A percentile compares a stretch with the other conserved stretches of the same genome.
Conservation (phyloP, 1,140 invertebrate species). For the Coptotermes formosanus region DNA sequence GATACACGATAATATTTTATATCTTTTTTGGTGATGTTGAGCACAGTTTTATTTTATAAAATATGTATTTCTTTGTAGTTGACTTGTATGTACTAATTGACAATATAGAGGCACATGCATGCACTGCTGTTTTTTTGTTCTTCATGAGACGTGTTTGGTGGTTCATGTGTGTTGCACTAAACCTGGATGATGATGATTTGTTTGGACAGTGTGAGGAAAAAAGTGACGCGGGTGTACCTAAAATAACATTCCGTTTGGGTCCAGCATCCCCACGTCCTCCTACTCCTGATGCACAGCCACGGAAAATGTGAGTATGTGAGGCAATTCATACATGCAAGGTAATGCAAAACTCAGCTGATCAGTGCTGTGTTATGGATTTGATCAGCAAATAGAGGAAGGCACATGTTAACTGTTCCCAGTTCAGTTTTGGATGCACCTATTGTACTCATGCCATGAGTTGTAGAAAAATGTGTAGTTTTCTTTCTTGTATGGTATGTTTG, state of each 20-base stretch:
- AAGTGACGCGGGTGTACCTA: conserved; percentile 57
- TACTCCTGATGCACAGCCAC: conserved; percentile 57
- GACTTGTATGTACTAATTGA: background rate
- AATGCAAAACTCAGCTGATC: background rate
- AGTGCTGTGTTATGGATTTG: background rate
- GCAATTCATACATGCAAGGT: conserved; percentile 23
- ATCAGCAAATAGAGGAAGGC: no score
- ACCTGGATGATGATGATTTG: conserved; percentile 30
- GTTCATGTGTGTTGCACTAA: background rate
- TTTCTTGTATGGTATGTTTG: no score
- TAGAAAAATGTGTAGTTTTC: no score
- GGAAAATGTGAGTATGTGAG: conserved; percentile 58
- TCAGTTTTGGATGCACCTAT: no score
- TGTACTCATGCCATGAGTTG: no score
- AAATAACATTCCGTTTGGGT: conserved; percentile 76
- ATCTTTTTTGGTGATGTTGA: no score
- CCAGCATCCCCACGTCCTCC: conserved; percentile 63
- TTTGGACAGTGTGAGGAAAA: conserved; percentile 49
- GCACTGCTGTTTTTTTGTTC: background rate
- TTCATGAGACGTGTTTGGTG: background rate
- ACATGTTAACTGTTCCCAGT: background rate
- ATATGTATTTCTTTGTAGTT: background rate
- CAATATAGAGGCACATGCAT: no score
- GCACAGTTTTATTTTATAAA: no score
- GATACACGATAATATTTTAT: no score